These are phyloP conservation scores for Cyphomyrus plagiostoma DNA, from an alignment of 2,113 vertebrate species.

Conservation along the genomic window DNA sequence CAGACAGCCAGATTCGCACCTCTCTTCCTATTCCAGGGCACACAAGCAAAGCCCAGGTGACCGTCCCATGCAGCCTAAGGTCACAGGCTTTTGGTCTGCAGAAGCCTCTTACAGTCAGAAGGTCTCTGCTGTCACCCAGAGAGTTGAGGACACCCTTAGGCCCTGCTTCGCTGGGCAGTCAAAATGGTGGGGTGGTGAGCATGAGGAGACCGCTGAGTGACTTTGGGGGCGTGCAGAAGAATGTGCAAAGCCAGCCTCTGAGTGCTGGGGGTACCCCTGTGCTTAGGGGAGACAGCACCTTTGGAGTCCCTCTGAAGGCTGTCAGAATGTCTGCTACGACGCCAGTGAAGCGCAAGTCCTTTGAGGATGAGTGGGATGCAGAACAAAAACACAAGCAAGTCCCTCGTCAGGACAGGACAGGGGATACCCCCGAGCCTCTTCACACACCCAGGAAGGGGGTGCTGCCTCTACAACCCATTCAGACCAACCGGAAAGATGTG, in stretches of 20 bases:
- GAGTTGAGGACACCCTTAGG: conserved; percentile 16
- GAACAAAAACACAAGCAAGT: neutral
- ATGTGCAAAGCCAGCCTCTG: conserved; percentile 30
- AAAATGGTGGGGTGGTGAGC: conserved; percentile 5
- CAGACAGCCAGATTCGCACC: conserved; percentile 48
- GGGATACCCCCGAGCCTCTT: neutral
- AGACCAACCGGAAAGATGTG: conserved; percentile 19
- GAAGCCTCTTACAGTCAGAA: conserved; percentile 22
- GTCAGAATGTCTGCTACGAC: neutral
- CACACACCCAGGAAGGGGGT: neutral
- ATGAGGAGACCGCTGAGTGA: conserved; percentile 51
- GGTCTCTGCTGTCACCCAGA: conserved; percentile 19
- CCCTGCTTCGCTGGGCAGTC: neutral
- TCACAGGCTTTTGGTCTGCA: conserved; percentile 30
- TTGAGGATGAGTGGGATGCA: neutral
- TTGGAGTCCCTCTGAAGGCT: conserved; percentile 18
- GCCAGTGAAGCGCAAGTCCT: neutral
- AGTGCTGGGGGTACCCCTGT: neutral
- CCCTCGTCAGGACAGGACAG: neutral
- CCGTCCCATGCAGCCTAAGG: conserved; percentile 42
- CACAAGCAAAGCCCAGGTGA: conserved; percentile 34
- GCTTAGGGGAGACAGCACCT: neutral
- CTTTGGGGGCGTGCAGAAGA: conserved; percentile 38
- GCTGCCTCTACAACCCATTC: neutral
- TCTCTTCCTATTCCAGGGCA: neutral